Evolutionary conservation across 2,113 vertebrate genomes (phyloP).

Genomic region (Aphyosemion australe): DNA sequence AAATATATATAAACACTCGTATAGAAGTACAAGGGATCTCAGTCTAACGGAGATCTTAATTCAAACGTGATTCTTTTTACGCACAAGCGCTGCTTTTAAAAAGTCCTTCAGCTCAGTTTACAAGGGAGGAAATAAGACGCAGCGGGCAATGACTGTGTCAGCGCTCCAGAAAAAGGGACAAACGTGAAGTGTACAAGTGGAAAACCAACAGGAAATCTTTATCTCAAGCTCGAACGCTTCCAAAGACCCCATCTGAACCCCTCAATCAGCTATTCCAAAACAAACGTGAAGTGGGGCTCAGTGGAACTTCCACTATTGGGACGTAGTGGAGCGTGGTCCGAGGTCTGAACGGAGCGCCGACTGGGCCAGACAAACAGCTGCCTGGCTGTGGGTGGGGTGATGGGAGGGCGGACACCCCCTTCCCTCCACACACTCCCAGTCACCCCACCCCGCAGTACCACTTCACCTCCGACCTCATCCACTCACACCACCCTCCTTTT

Average conservation of each 20-base stretch:
- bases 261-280: conserved; percentile 62
- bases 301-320: conserved; percentile 65
- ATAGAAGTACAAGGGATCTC: conserved; percentile 69
- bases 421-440: conserved; percentile 67
- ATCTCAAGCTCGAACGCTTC: conserved; percentile 35
- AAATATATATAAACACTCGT: conserved; percentile 73
- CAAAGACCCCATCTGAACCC: conserved; percentile 46
- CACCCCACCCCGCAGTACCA: conserved; percentile 68
- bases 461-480: conserved; percentile 78
- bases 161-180: conserved; percentile 6
- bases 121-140: conserved; percentile 32
- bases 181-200: conserved; percentile 31
- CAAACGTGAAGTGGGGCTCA: conserved; percentile 66
- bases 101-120: conserved; percentile 35
- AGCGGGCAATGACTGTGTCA: conserved; percentile 45
- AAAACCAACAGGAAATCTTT: conserved; percentile 67
- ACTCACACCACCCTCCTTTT: conserved; percentile 73
- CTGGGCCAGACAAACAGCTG: conserved; percentile 78
- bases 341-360: conserved; percentile 69
- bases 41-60: conserved; percentile 66
- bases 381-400: conserved; percentile 50
- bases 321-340: conserved; percentile 75
- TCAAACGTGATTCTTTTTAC: conserved; percentile 58
- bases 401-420: conserved; percentile 43
- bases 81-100: conserved; percentile 20